A percentile compares a stretch with the other conserved stretches of the same genome.
Conservation (phyloP, 2,797 vertebrate genomes). For the Danio choprae region DNA sequence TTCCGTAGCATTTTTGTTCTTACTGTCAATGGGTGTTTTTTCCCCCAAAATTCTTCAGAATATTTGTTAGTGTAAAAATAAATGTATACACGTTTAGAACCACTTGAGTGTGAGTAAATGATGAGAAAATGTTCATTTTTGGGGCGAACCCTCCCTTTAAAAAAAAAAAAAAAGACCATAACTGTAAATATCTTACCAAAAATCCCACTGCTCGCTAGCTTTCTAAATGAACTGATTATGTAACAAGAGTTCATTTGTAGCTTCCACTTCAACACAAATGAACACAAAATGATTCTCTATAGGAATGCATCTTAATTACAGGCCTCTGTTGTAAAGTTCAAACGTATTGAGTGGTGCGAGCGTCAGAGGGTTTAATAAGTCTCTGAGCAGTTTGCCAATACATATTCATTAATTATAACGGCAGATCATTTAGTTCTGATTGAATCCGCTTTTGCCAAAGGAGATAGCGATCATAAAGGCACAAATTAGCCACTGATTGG, state of each 20-base stretch:
- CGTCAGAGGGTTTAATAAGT: background rate
- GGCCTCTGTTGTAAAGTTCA: background rate
- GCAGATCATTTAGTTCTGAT: background rate
- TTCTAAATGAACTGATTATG: background rate
- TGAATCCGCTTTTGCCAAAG: background rate
- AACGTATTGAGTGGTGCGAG: conserved; percentile 10
- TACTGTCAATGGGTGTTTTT: no score
- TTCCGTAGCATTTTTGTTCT: no score
- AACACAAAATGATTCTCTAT: background rate
- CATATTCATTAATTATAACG: conserved; percentile 32
- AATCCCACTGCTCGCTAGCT: background rate
- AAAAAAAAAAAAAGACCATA: background rate
- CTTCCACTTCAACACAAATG: background rate
- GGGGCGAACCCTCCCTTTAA: no score
- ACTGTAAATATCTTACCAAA: background rate
- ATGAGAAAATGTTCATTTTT: no score
- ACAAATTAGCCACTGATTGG: background rate
- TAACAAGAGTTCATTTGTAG: background rate
- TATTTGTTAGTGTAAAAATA: no score
- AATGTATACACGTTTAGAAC: no score
- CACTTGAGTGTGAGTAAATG: no score
- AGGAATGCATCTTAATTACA: conserved; percentile 12
- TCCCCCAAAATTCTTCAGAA: no score
- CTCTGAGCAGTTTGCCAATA: conserved; percentile 12
- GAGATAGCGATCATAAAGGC: conserved; percentile 4